Conservation (phyloP, 30 jellyfish, hydroid and myxozoan genomes). For the Aurelia coerulea region DNA sequence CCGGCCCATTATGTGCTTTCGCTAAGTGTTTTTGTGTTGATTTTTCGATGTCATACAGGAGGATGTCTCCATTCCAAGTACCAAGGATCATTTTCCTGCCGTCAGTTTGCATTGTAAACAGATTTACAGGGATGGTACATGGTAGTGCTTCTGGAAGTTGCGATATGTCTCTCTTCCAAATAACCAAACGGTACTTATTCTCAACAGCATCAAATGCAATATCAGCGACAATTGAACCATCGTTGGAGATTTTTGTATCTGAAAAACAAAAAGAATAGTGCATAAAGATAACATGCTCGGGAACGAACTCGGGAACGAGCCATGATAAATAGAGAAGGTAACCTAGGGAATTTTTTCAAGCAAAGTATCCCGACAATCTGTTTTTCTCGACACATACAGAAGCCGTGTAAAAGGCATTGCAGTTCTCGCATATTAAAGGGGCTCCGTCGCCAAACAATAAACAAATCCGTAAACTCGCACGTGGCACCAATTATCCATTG, state of each 20-base stretch:
- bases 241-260: conserved; percentile 30
- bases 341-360: too few species aligned
- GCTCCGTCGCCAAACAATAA: too few species aligned
- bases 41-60: conserved; percentile 27
- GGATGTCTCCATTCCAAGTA: conserved; percentile 52
- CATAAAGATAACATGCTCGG: too few species aligned
- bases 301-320: too few species aligned
- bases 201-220: conserved; percentile 29
- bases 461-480: too few species aligned
- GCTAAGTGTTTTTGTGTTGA: neutral
- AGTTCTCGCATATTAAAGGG: too few species aligned
- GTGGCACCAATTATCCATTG: too few species aligned
- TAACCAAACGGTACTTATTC: conserved; percentile 16
- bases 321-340: too few species aligned
- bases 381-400: too few species aligned
- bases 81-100: conserved; percentile 33
- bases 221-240: conserved; percentile 45
- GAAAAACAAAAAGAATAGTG: neutral
- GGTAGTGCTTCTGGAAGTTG: neutral
- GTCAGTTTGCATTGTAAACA: conserved; percentile 3
- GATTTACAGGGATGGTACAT: conserved; percentile 2
- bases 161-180: conserved; percentile 16
- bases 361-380: too few species aligned
- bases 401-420: too few species aligned
- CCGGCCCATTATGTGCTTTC: conserved; percentile 53